Conservation (phyloP, 1,140 invertebrate genomes). For the Drosophila obscura region DNA sequence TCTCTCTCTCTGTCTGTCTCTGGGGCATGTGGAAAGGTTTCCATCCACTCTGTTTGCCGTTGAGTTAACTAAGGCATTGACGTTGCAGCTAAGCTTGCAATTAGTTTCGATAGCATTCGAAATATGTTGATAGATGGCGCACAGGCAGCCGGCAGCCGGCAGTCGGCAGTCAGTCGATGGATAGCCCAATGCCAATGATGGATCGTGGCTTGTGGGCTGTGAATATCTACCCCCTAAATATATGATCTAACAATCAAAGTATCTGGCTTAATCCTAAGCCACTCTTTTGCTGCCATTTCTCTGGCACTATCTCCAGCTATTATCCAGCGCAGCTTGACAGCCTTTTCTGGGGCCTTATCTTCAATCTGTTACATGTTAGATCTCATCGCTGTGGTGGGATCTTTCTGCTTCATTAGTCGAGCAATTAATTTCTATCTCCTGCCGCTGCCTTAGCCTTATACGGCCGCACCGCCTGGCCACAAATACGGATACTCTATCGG, state of each 20-base stretch:
- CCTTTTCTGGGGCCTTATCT: slow-evolving; percentile 43
- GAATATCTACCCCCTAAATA: no score
- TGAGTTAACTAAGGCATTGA: slow-evolving; percentile 56
- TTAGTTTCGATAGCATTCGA: slow-evolving; percentile 54
- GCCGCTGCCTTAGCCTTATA: slow-evolving; percentile 40
- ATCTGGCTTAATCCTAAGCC: no score
- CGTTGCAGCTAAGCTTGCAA: slow-evolving; percentile 53
- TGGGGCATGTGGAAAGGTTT: slow-evolving; percentile 44
- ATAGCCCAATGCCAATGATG: slow-evolving; percentile 25
- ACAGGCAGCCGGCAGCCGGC: slow-evolving; percentile 9
- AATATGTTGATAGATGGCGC: slow-evolving; percentile 52
- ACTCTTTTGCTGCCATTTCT: no score
- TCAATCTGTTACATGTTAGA: slow-evolving; percentile 53
- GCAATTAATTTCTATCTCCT: slow-evolving; percentile 67
- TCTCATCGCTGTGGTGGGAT: slow-evolving; percentile 36
- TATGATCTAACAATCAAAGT: no score
- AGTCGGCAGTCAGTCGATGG: slow-evolving; percentile 13
- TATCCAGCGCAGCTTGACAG: slow-evolving; percentile 51
- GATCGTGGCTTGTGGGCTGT: slow-evolving; percentile 8
- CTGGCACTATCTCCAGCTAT: neutral
- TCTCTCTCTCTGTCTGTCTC: no score
- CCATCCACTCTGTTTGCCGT: slow-evolving; percentile 12
- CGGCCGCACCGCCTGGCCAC: slow-evolving; percentile 11
- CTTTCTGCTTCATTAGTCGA: slow-evolving; percentile 67
- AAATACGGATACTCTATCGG: slow-evolving; percentile 1